A percentile compares a stretch with the other conserved stretches of the same genome.
phyloP scores from a whole-genome alignment of 2,113 vertebrate genomes.

The Siniperca chuatsi region DNA sequence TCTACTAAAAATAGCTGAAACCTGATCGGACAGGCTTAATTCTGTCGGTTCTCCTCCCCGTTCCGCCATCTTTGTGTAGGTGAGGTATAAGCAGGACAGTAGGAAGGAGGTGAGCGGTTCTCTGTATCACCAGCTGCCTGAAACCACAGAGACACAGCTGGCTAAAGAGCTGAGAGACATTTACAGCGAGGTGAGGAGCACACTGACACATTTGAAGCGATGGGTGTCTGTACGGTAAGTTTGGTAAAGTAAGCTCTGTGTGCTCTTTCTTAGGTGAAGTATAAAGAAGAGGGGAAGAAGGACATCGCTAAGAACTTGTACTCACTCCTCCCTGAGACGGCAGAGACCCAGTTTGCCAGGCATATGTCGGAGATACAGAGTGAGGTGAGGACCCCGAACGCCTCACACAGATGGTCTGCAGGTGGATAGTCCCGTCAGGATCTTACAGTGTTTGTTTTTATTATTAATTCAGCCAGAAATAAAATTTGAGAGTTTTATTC shows the following conservation, averaged over 20 bases:
- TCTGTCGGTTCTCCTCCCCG: too few species aligned
- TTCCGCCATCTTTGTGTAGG: conserved; percentile 48
- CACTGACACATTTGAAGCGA: neutral
- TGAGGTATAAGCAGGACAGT: conserved; percentile 69
- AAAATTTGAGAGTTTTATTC: neutral
- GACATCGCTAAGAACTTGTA: conserved; percentile 84
- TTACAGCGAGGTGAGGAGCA: conserved; percentile 69
- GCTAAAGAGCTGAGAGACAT: conserved; percentile 54
- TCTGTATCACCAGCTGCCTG: conserved; percentile 74
- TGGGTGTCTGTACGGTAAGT: neutral
- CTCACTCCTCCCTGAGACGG: conserved; percentile 89
- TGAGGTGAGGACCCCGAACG: conserved; percentile 63
- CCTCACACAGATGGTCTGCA: neutral
- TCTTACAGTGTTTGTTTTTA: neutral
- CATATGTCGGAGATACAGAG: conserved; percentile 72
- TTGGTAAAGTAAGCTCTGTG: neutral
- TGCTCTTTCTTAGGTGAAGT: conserved; percentile 71
- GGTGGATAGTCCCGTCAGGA: too few species aligned
- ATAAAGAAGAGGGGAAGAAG: conserved; percentile 87
- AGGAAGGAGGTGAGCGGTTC: conserved; percentile 41
- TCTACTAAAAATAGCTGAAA: neutral
- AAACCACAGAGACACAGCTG: conserved; percentile 69
- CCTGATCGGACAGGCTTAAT: neutral
- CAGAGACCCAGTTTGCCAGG: conserved; percentile 88
- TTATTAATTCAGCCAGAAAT: neutral